Base-by-base conservation (phyloP, 35 echinoderm and acorn worm species). In the Apostichopus californicus region DNA sequence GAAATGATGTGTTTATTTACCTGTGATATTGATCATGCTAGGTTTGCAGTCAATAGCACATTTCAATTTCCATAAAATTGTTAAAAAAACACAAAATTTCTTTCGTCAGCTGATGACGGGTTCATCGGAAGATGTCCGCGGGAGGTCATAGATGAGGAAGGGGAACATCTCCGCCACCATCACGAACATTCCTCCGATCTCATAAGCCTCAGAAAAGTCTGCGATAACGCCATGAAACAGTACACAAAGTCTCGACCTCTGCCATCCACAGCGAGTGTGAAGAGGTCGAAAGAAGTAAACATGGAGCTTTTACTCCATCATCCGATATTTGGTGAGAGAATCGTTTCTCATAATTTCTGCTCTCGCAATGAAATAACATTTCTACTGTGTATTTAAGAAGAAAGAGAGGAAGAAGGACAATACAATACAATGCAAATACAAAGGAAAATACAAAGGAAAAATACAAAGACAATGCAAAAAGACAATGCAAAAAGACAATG, bases 181-280 rank as follows among this genome's bases (percentile, higher is more conserved):
- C 80, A 93, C 58, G 92, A 92, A 52, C 85, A 90, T 65, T 94
- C 95, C 13, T 57, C 87, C 2, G 97, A 98, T 6, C 75, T 98
- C 1, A 82, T 92, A 9, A 78, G 83, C n/a, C 90, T 96, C 54
- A 80, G 93, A 9, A 86, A 86, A 57, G 93, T 93, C 0, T 92
- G 90, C 54, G 2, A 55, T 22, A 98, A 98, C 63, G 97, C 97
- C 56, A 90, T 93, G 52, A 94, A 94, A 63, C 95, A 96, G 28
- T 98, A 96, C 79, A 58, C 94, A 57, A 98, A 93, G 85, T 96
- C 97, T 1, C 75, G 97, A 88, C 97, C 97, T 25, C 78, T 87
- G 46, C 95, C 97, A 11, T 96, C 97, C 6, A 20, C 93, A 34
- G 97, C 95, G 15, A 98, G 97, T 77, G 77, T 98, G 66, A 98